A percentile compares a stretch with the other conserved stretches of the same genome.
Evolutionary conservation across 2,888 invertebrate species (phyloP).

Genomic region (Malthinus seriepunctatus): DNA sequence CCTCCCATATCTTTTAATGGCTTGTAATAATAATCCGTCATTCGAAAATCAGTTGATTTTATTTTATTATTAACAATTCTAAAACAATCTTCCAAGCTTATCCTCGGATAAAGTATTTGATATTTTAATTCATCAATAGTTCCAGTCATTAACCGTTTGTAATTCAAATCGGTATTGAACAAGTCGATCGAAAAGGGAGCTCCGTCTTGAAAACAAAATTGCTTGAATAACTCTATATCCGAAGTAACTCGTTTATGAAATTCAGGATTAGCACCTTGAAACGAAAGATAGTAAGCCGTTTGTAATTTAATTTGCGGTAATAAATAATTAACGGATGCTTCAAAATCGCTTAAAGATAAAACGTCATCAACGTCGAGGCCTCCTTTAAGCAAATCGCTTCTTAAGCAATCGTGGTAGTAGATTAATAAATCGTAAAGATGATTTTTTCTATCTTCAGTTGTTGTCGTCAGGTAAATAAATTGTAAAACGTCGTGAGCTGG

Average conservation of each 20-base stretch:
- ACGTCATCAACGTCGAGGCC: slow-evolving; percentile 22
- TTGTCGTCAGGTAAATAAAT: slow-evolving; percentile 36
- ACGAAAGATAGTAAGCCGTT: slow-evolving; percentile 20
- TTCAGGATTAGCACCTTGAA: slow-evolving; percentile 13
- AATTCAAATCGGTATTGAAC: slow-evolving; percentile 15
- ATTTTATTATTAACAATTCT: slow-evolving; percentile 35
- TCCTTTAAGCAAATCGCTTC: slow-evolving; percentile 17
- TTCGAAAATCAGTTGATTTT: slow-evolving; percentile 30
- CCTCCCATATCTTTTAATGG: slow-evolving; percentile 35
- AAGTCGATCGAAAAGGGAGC: slow-evolving; percentile 3
- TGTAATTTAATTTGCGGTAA: slow-evolving; percentile 32
- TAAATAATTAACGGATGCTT: slow-evolving; percentile 22
- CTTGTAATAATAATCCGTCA: slow-evolving; percentile 28
- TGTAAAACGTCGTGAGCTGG: slow-evolving; percentile 64
- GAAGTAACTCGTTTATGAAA: slow-evolving; percentile 12
- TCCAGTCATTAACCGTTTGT: slow-evolving; percentile 12
- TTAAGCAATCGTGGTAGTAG: slow-evolving; percentile 28
- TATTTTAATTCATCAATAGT: slow-evolving; percentile 18
- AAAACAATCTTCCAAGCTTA: slow-evolving; percentile 39
- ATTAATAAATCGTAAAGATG: slow-evolving; percentile 30
- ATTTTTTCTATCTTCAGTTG: slow-evolving; percentile 31
- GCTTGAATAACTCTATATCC: slow-evolving; percentile 10
- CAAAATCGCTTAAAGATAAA: slow-evolving; percentile 24
- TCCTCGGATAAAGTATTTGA: slow-evolving; percentile 13
- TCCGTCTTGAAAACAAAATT: slow-evolving; percentile 15